Evolutionary conservation across 2,113 vertebrate species (phyloP), one percentile per base, ranked within the genome.

Genomic region (Spilogale gracilis): DNA sequence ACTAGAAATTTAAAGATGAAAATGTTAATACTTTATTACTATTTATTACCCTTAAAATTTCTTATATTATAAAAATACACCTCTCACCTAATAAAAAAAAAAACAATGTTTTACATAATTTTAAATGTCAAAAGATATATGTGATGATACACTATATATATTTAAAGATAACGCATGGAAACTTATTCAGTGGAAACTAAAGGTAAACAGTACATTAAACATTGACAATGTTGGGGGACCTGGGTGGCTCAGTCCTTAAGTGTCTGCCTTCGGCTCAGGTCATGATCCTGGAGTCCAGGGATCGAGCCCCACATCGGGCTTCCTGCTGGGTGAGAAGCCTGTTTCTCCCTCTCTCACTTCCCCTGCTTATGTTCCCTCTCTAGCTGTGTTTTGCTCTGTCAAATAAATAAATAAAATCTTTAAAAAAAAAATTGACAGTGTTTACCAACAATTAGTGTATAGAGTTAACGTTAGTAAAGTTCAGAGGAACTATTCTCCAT

Each of bases 361-460:
- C 38, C 38, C 38, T 38, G 38, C 38, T 38, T 38, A 38, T 38
- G 38, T 38, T 38, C 38, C 38, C 38, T 38, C 38, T 38, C 38
- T 38, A 38, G 38, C 38, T 38, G 38, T 38, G 38, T 38, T 38
- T 38, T 38, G 38, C 38, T 38, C 38, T 38, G 38, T 38, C 38
- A 38, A 38, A 38, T 38, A 38, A 38, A 38, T 38, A 38, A 38
- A 38, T 38, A 38, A 38, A 38, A 38, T 38, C 38, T 38, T 38
- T 38, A 38, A 38, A 38, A 38, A 38, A 98, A 98, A 96, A 45
- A 97, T 86, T 97, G 97, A 98, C 63, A 89, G 91, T 83, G 90
- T 96, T 98, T 98, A 98, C 93, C 97, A 98, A 97, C 96, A 98
- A 97, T 96, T 97, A 96, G 86, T 94, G 91, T 95, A 92, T 98